Evolutionary conservation across 2,797 vertebrate genomes (phyloP), one percentile per base, ranked within the genome.

Genomic region (Chrysocyon brachyurus): DNA sequence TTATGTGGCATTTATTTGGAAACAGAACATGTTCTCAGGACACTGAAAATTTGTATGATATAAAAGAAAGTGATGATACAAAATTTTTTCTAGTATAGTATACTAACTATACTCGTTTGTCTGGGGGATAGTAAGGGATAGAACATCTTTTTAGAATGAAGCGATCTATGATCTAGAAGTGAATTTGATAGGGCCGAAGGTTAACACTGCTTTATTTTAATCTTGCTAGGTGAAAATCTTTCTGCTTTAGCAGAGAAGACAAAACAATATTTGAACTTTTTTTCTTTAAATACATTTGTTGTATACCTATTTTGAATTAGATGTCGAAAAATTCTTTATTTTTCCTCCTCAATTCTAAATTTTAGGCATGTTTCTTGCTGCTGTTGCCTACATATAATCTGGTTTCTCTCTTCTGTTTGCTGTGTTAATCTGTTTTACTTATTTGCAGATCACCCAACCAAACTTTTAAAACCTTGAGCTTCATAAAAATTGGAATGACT

Each of bases 181-280:
- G 40, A 75, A 87, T 92, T 92, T 95, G n/a, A 7, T 95, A 63
- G 68, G 83, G 8, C 33, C 56, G 40, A 85, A 89, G 12, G 9
- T 59, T 75, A 49, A 52, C 8, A 24, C 36, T 94, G 81, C 49
- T 84, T 94, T 91, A 82, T 59, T 89, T 91, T 91, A 68, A 93
- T 36, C n/a, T 28, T 72, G 28, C 33, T 73, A 68, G 4, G 28
- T 90, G 15, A 85, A 93, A 93, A 26, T 79, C 22, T 85, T 66
- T 93, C 57, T 91, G 36, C 61, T 72, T 49, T 93, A 91, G n/a
- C 66, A 84, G 33, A 78, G 56, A 63, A 83, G 66, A 10, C 89
- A 31, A 93, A 81, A n/a, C 17, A 10, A 1, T 82, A 52, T 79
- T 91, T 94, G 73, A 92, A 61, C 46, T 88, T 87, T 91, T 95